Evolutionary conservation across 2,797 vertebrate genomes (phyloP).

Genomic region (Hirundo rustica): DNA sequence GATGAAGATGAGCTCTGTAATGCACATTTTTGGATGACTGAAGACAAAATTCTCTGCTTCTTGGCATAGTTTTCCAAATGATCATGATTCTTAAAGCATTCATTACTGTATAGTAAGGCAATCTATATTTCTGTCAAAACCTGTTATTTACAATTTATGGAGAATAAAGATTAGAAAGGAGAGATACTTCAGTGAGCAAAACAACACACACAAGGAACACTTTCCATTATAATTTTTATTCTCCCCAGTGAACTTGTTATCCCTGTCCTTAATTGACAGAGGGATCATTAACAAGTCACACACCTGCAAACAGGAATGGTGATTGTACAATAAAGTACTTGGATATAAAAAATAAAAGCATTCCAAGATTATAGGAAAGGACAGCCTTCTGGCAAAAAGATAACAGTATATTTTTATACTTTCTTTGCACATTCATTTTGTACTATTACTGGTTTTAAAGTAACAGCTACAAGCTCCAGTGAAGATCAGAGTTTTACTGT

Average conservation of each 20-base stretch:
- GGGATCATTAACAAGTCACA: background rate
- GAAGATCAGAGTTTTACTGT: background rate
- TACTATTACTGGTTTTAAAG: background rate
- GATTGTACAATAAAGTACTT: background rate
- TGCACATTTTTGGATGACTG: conserved; percentile 18
- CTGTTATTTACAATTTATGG: conserved; percentile 53
- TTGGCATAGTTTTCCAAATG: conserved; percentile 29
- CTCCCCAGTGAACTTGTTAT: conserved; percentile 28
- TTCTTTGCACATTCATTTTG: background rate
- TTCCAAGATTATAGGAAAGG: background rate
- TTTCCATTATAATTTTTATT: conserved; percentile 12
- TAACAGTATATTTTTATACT: background rate
- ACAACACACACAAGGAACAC: background rate
- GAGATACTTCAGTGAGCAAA: background rate
- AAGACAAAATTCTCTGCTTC: conserved; percentile 13
- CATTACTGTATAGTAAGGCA: conserved; percentile 22
- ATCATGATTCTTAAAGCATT: conserved; percentile 45
- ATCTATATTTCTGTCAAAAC: conserved; percentile 53
- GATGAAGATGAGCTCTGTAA: conserved; percentile 25
- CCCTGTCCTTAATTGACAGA: background rate
- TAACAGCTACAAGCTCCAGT: background rate
- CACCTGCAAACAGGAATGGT: background rate
- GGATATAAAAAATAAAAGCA: background rate
- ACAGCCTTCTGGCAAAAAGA: background rate
- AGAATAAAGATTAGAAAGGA: conserved; percentile 52